Base-by-base conservation (phyloP, 2,888 invertebrate species). In the Kryphioiulus occultus region DNA sequence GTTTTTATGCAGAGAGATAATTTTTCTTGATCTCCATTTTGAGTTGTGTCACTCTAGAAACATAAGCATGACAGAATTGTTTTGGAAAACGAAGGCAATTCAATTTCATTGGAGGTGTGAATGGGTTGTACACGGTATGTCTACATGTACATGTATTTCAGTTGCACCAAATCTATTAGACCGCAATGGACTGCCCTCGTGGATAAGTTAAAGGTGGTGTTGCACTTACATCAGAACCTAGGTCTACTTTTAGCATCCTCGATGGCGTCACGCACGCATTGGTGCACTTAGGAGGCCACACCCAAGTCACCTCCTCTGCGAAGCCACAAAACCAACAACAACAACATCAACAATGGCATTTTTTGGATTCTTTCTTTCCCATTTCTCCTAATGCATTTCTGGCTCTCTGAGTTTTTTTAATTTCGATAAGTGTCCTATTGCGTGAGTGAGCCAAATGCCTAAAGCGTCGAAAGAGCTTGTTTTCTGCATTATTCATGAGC, bases 361-460 rank as follows among this genome's bases (percentile, higher is more conserved):
- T 47, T 47, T 47, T 17, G 42, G 42, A 42, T 42, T 42, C 10
- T 42, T 42, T 42, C 10, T 47, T 17, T 17, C 17, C 47, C 17
- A 15, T 47, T 47, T 47, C 47, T 47, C 9, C 47, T 47, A 47
- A 47, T 47, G 47, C 47, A 47, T 47, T 83, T 83, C 32, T 32
- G 83, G 9, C 83, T 83, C 10, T 83, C 17, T n/a, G n/a, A n/a
- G 30, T 22, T 83, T 83, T 83, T 83, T n/a, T 83, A 83, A 83
- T 83, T 47, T 47, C n/a, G 35, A 15, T 83, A 35, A 83, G 35
- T 83, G 30, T 83, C 30, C 30, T 83, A 32, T 83, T 83, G 35
- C 32, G 32, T 85, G 26, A 26, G 26, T 39, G 42, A 10, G 85
- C 32, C 19, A 85, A 17, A 85, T 42, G 39, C 39, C 26, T 85